Conservation (phyloP, 2,113 vertebrate species). For the Piaya cayana region DNA sequence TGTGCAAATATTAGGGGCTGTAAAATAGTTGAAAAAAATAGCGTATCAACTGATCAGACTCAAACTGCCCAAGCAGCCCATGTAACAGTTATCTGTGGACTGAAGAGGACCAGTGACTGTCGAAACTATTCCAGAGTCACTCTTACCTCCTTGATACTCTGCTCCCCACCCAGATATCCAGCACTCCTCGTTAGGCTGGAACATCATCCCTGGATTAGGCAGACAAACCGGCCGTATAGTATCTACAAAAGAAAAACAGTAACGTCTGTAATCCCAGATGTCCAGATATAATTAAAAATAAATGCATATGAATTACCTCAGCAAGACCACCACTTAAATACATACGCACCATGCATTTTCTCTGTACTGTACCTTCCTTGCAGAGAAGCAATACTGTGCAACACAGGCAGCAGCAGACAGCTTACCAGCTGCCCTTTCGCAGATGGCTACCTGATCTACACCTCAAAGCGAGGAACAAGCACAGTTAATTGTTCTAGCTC, state of each 20-base stretch:
- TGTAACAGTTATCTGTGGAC: fast-evolving
- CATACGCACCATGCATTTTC: not conserved
- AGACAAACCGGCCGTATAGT: constrained; percentile 72
- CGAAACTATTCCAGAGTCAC: not conserved
- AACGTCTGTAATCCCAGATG: not conserved
- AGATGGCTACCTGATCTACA: not conserved
- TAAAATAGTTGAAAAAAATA: not conserved
- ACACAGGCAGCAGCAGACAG: not conserved
- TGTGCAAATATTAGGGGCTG: not conserved
- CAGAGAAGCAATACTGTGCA: not conserved
- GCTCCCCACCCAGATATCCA: constrained; percentile 85
- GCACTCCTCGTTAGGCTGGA: constrained; percentile 50
- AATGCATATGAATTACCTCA: not conserved
- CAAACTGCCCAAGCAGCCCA: not conserved
- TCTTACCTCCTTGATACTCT: constrained; percentile 74
- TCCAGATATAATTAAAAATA: not conserved
- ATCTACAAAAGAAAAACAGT: constrained; percentile 50
- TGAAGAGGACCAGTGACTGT: not conserved
- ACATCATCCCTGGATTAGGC: constrained; percentile 77
- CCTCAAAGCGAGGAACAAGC: not conserved
- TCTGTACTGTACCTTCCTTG: not conserved
- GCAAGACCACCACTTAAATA: not conserved
- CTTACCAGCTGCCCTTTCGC: not conserved
- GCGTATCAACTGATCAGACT: not conserved
- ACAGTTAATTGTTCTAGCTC: not conserved